Evolutionary conservation across 2,888 invertebrate genomes (phyloP).

Genomic region (Gisinianus flammeolus): DNA sequence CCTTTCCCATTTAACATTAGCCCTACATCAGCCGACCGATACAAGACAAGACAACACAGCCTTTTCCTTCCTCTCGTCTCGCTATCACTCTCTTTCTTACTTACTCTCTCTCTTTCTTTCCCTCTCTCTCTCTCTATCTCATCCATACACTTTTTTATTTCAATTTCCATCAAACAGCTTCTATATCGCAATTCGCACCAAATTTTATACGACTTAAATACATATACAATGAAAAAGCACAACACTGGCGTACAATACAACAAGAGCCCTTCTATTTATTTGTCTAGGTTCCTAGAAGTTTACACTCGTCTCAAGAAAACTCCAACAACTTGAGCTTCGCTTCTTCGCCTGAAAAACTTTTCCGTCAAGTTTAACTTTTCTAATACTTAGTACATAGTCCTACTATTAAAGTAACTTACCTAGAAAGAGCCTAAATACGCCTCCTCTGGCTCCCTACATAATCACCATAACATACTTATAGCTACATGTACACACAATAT

Average conservation of each 20-base stretch:
- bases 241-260: constrained; percentile 43
- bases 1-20: constrained; percentile 42
- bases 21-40: constrained; percentile 24
- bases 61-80: constrained; percentile 8
- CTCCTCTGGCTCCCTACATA: constrained; percentile 9
- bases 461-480: too few species aligned
- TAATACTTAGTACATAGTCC: background rate
- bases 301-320: constrained; percentile 19
- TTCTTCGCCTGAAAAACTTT: constrained; percentile 24
- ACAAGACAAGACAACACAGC: constrained; percentile 15
- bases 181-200: constrained; percentile 35
- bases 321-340: constrained; percentile 25
- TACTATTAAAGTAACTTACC: constrained; percentile 1
- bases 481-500: background rate
- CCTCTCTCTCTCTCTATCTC: background rate
- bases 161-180: constrained; percentile 38
- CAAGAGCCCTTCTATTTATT: constrained; percentile 55
- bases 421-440: background rate
- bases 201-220: constrained; percentile 52
- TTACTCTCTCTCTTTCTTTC: background rate
- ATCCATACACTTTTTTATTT: constrained; percentile 27
- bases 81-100: background rate
- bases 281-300: constrained; percentile 48
- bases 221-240: constrained; percentile 45
- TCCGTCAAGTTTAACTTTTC: constrained; percentile 29